phyloP scores from a whole-genome alignment of 2,888 invertebrate genomes.

The Steinernema scapterisci region DNA sequence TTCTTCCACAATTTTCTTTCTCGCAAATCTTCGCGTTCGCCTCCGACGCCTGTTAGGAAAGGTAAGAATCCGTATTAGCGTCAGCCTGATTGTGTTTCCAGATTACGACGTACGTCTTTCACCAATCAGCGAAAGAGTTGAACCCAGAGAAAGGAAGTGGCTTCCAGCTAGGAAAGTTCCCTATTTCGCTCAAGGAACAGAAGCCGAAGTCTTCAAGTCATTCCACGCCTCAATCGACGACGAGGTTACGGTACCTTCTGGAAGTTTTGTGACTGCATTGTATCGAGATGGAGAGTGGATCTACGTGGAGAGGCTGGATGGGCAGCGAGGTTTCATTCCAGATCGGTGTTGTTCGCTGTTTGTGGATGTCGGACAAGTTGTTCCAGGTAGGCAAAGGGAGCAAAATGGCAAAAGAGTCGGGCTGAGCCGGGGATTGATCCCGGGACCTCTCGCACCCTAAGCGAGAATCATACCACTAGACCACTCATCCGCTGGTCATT shows the following conservation, averaged over 20 bases:
- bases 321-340: constrained; percentile 33
- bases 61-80: neutral
- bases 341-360: constrained; percentile 13
- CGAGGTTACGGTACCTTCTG: constrained; percentile 33
- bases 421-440: constrained; percentile 60
- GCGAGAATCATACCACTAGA: constrained; percentile 64
- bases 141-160: neutral
- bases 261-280: constrained; percentile 33
- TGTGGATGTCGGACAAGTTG: neutral
- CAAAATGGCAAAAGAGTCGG: constrained; percentile 35
- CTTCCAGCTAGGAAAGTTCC: constrained; percentile 7
- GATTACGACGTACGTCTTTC: neutral
- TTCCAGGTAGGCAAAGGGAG: neutral
- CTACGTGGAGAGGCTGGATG: constrained; percentile 33
- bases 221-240: constrained; percentile 34
- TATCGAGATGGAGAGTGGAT: constrained; percentile 35
- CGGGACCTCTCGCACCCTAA: constrained; percentile 64
- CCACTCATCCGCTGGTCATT: constrained; percentile 60
- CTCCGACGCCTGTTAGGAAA: neutral
- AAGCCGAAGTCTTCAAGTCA: constrained; percentile 31
- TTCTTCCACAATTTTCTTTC: neutral
- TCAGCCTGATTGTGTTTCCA: too few relatives aligned
- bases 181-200: constrained; percentile 17
- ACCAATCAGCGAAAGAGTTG: neutral
- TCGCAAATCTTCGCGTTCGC: neutral